A percentile compares a stretch with the other conserved stretches of the same genome.
phyloP scores from a whole-genome alignment of 2,113 vertebrate species.

The Cranoglanis bouderius region DNA sequence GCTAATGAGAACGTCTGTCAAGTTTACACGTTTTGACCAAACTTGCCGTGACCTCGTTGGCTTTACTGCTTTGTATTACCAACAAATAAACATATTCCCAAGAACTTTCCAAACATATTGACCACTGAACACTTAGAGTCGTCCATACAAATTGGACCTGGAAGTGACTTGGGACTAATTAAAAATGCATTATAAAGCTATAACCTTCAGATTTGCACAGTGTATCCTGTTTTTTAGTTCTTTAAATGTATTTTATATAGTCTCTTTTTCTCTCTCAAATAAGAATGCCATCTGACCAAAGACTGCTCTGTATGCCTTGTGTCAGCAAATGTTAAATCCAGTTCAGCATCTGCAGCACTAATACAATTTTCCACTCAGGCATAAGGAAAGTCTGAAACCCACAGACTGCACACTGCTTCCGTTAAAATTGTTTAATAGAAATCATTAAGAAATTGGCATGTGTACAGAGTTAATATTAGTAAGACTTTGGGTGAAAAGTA shows the following conservation, averaged over 20 bases:
- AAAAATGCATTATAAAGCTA: not conserved
- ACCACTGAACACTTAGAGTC: not conserved
- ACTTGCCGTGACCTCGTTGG: slow-evolving; percentile 37
- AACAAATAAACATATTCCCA: not conserved
- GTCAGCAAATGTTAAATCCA: slow-evolving; percentile 20
- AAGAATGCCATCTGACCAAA: not conserved
- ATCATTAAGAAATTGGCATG: not conserved
- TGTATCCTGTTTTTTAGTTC: not conserved
- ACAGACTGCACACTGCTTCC: not conserved
- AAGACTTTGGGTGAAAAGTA: not conserved
- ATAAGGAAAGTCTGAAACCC: not conserved
- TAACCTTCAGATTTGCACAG: not conserved
- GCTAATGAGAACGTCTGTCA: slow-evolving; percentile 61
- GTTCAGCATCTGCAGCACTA: slow-evolving; percentile 12
- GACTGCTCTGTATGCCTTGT: not conserved
- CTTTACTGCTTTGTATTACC: slow-evolving; percentile 16
- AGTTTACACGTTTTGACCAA: slow-evolving; percentile 55
- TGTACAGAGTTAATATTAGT: not conserved
- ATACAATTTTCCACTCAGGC: slow-evolving; percentile 6
- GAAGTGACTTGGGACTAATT: not conserved
- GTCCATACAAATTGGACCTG: not conserved
- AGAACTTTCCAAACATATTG: not conserved
- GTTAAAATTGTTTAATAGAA: not conserved
- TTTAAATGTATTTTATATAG: not conserved
- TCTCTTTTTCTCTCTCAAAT: not conserved